Evolutionary conservation across 2,113 vertebrate species (phyloP).

Genomic region (Pardalotus punctatus): DNA sequence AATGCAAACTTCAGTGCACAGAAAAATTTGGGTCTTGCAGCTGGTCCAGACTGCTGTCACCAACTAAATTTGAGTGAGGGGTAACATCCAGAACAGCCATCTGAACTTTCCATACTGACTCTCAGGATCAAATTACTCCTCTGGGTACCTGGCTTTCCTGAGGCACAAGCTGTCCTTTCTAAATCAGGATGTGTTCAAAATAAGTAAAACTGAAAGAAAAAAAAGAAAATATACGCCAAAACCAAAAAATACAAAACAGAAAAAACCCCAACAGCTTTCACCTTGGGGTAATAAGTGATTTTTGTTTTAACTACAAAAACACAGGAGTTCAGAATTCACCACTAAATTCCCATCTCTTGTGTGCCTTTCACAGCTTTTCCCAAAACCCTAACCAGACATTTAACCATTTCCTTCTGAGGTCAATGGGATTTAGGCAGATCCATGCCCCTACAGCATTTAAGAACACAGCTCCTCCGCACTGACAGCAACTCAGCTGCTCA

Average conservation of each 20-base stretch:
- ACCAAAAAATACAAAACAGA: neutral
- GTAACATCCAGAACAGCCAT: neutral
- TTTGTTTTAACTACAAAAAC: neutral
- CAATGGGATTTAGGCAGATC: neutral
- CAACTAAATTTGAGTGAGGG: neutral
- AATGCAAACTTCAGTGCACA: neutral
- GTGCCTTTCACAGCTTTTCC: neutral
- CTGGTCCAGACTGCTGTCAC: neutral
- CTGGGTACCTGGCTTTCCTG: neutral
- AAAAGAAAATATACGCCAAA: neutral
- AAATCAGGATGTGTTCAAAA: neutral
- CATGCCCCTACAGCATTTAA: fast-evolving
- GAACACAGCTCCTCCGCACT: neutral
- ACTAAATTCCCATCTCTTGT: neutral
- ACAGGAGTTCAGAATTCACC: neutral
- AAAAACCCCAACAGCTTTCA: neutral
- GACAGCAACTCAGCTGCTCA: neutral
- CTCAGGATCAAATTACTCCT: neutral
- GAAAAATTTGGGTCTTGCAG: neutral
- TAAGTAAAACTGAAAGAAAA: neutral
- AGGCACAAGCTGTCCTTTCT: neutral
- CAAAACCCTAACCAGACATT: neutral
- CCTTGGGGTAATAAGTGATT: neutral
- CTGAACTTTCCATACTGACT: neutral
- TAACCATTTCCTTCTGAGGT: neutral